Evolutionary conservation across 1,140 invertebrate genomes (phyloP), one percentile per base, ranked within the genome.

Genomic region (Drosophila willistoni): DNA sequence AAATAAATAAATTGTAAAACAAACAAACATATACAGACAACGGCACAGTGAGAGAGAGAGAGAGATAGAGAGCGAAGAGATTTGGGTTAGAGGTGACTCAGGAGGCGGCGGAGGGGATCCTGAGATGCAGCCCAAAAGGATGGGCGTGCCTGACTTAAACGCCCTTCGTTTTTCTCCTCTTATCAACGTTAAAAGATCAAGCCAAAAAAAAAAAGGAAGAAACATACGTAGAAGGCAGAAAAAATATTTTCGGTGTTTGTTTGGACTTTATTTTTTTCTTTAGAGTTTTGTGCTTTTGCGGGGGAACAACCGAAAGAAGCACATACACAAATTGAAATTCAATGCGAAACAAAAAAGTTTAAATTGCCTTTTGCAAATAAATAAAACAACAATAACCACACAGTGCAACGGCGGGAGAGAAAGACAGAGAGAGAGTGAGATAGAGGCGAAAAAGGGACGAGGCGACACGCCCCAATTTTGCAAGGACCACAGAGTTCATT

Each of bases 251-350:
- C 9, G n/a, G 7, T 39, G 36, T 60, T 17, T 36, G 22, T 25
- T 63, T 29, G 17, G 7, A 19, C 64, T 68, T 14, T 44, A 12
- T 55, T 68, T 66, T 42, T 42, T 14, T 42, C 14, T 42, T 42
- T 42, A 5, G 25, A 25, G 25, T 25, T 29, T 29, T 29, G 6
- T 17, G 17, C n/a, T 22, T 14, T 87, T 89, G 84, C 83, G 83
- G 83, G 44, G 44, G 44, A 51, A 51, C 44, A 51, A 39, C 10
- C 36, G 36, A 39, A 39, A 39, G 36, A 17, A 39, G 36, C 44
- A 22, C 17, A 87, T 82, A 89, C 84, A 89, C 84, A 89, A 89
- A 89, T 89, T 89, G 84, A 89, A 89, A 89, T 89, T 89, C 84
- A 89, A 89, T 89, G 84, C 84, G 84, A 80, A 68, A 66, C 77